Evolutionary conservation across 2,113 vertebrate genomes (phyloP).

Genomic region (Geococcyx californianus): DNA sequence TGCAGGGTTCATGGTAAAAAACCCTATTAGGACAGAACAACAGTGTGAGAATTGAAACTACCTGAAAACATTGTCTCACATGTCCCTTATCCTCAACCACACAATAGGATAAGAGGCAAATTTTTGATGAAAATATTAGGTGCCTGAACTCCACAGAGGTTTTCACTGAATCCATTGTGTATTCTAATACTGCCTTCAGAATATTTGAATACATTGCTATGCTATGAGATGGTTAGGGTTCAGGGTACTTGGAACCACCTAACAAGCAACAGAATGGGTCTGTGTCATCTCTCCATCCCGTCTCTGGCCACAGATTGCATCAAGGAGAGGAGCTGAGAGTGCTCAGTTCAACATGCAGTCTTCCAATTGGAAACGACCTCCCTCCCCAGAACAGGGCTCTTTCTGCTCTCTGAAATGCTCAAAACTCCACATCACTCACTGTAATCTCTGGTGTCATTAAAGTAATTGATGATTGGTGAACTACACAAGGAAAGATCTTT

Average conservation of each 20-base stretch:
- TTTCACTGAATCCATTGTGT: background rate
- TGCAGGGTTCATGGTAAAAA: background rate
- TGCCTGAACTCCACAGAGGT: background rate
- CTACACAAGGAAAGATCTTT: background rate
- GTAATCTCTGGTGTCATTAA: background rate
- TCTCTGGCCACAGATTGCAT: background rate
- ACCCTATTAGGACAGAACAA: background rate
- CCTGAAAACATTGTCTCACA: background rate
- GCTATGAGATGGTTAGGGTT: background rate
- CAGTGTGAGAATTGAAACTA: background rate
- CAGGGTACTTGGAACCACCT: background rate
- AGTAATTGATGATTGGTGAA: background rate
- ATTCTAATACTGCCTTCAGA: background rate
- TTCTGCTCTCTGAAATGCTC: background rate
- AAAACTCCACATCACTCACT: background rate
- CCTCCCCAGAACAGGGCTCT: background rate
- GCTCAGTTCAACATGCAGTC: background rate
- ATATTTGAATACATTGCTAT: background rate
- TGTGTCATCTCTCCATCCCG: background rate
- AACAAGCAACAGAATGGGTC: background rate
- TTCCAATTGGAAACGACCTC: background rate
- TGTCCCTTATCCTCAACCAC: background rate
- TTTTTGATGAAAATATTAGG: background rate
- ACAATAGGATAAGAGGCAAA: background rate
- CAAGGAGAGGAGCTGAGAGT: background rate